Evolutionary conservation across 2,113 vertebrate species (phyloP).

Genomic region (Eidolon helvum): DNA sequence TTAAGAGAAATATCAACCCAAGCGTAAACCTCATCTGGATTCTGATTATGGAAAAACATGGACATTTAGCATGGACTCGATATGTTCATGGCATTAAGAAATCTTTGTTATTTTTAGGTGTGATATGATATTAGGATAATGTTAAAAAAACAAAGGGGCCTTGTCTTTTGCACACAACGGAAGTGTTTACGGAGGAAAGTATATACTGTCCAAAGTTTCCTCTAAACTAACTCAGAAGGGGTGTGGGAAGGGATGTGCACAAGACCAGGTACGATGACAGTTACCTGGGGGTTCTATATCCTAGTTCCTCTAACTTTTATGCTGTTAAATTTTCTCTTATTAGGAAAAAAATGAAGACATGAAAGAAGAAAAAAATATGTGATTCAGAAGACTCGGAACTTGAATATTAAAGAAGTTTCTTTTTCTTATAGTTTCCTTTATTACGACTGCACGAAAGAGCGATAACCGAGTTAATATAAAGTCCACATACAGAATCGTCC

Average conservation of each 20-base stretch:
- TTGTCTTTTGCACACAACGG: not conserved
- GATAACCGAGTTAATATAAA: not conserved
- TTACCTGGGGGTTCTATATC: not conserved
- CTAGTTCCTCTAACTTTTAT: not conserved
- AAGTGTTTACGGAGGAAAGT: not conserved
- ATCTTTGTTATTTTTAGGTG: not conserved
- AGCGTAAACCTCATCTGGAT: accelerated
- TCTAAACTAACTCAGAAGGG: accelerated
- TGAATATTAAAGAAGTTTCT: not conserved
- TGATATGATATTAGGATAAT: not conserved
- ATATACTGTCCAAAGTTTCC: not conserved
- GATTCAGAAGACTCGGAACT: not conserved
- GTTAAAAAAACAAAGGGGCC: not conserved
- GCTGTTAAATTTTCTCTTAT: not conserved
- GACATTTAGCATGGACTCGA: not conserved
- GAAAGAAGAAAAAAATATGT: not conserved
- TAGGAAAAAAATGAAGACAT: not conserved
- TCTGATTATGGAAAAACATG: not conserved
- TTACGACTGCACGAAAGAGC: not conserved
- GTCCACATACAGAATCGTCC: not conserved
- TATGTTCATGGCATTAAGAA: not conserved
- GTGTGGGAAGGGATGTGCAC: no score
- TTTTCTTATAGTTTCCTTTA: not conserved
- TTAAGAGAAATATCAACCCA: not conserved
- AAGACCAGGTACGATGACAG: not conserved